Conservation (phyloP, 2,797 vertebrate species). For the Eulemur rubriventer region DNA sequence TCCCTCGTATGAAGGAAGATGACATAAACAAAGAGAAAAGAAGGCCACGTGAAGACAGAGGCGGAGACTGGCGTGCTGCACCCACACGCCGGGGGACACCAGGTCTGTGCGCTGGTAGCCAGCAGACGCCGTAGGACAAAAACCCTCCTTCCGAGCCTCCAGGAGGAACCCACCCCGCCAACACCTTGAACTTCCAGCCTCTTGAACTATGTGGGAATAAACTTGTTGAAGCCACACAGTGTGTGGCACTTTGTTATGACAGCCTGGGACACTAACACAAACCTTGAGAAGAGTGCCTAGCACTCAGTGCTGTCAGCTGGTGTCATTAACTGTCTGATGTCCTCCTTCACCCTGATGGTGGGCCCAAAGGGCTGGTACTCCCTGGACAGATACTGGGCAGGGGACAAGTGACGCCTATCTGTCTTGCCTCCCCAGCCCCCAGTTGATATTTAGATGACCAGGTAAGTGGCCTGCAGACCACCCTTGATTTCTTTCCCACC, state of each 20-base stretch:
- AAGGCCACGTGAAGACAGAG: fast-evolving
- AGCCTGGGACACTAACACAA: fast-evolving
- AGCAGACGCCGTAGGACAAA: background rate
- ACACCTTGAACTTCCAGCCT: background rate
- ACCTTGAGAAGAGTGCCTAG: background rate
- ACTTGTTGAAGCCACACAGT: fast-evolving
- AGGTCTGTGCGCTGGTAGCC: background rate
- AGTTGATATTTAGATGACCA: background rate
- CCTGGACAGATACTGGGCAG: background rate
- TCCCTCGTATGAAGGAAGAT: background rate
- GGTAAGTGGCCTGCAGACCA: background rate
- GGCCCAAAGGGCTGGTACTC: background rate
- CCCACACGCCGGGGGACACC: fast-evolving
- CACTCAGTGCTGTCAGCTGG: fast-evolving
- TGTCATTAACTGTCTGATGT: background rate
- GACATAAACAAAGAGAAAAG: background rate
- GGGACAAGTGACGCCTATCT: fast-evolving
- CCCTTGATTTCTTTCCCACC: background rate
- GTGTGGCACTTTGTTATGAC: background rate
- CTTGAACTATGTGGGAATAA: background rate
- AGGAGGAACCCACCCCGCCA: background rate
- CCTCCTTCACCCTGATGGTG: background rate
- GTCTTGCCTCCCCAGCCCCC: background rate
- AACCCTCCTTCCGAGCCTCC: background rate
- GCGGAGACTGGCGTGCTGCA: fast-evolving